These are phyloP conservation scores for Rhea pennata DNA, from an alignment of 2,113 vertebrate genomes.

Conservation along the genomic window DNA sequence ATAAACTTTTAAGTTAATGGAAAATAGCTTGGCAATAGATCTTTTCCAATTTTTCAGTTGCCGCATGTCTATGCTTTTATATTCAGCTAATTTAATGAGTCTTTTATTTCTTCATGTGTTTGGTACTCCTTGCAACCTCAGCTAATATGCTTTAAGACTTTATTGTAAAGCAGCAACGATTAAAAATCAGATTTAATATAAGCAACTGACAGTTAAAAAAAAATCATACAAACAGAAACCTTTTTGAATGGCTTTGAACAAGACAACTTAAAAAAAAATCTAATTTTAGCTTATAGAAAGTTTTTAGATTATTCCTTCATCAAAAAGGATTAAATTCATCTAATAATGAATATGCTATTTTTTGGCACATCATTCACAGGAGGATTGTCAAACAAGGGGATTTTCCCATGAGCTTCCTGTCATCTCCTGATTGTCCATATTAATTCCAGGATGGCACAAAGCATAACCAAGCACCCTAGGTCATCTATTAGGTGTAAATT, in stretches of 20 bases:
- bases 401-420: not conserved
- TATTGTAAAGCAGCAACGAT: too few relatives aligned
- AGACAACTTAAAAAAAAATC: not conserved
- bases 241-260: not conserved
- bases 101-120: not conserved
- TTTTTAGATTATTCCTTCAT: too few relatives aligned
- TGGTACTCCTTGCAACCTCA: not conserved
- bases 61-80: not conserved
- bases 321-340: not conserved
- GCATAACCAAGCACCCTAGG: not conserved
- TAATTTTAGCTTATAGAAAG: not conserved
- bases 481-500: not conserved
- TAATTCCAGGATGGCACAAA: not conserved
- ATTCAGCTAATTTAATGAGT: not conserved
- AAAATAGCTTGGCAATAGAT: not conserved
- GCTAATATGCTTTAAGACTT: not conserved
- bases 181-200: too few relatives aligned
- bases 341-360: not conserved
- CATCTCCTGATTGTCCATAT: not conserved
- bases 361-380: not conserved
- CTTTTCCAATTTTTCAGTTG: not conserved
- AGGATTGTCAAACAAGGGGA: not conserved
- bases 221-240: too few relatives aligned
- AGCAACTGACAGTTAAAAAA: too few relatives aligned
- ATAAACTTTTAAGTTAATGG: not conserved